Base-by-base conservation (phyloP, 1,140 invertebrate species). In the Nylanderia fulva region DNA sequence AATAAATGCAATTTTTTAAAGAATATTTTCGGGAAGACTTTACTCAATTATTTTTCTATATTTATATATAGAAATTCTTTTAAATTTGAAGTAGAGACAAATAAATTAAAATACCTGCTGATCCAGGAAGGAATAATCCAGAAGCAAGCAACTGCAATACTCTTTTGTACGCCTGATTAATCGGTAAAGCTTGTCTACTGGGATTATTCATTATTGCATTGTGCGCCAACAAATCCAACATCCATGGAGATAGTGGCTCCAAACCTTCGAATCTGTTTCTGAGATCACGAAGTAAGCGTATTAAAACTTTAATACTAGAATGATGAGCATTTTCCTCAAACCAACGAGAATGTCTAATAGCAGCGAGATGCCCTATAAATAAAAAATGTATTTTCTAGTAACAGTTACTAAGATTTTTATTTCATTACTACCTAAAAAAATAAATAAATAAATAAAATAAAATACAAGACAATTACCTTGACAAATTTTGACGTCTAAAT, bases 321-420 rank as follows among this genome's bases (percentile, higher is more conserved):
- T 99, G 98, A 93, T 98, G 98, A 7, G 98, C 99, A 94, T 99
- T 99, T 95, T 99, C 99, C 93, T 99, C 99, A 94, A 99, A 99
- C 99, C 99, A 99, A 4, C 98, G 96, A 48, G 98, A 98, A 94
- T 99, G 99, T 79, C 99, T 95, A 61, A 99, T 99, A 0, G 98
- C 98, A 2, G 98, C 98, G 87, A 99, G 95, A 94, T 99, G 98
- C 58, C 97, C 97, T 94, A 88, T 11, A 39, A 58, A 21, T 5
- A 83, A 85, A 97, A 94, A 66, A 48, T 36, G 54, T 63, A 74
- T 64, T 42, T 8, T 39, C 2, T 18, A 27, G 7, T 29, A 48
- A 80, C 13, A 48, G 29, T 42, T 42, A 9, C 8, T 18, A 74
- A 60, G 36, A 72, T 74, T 21, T 56, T 48, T 0, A 56, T 8